Evolutionary conservation across 2,113 vertebrate genomes (phyloP).

Genomic region (Ptyas mucosa): DNA sequence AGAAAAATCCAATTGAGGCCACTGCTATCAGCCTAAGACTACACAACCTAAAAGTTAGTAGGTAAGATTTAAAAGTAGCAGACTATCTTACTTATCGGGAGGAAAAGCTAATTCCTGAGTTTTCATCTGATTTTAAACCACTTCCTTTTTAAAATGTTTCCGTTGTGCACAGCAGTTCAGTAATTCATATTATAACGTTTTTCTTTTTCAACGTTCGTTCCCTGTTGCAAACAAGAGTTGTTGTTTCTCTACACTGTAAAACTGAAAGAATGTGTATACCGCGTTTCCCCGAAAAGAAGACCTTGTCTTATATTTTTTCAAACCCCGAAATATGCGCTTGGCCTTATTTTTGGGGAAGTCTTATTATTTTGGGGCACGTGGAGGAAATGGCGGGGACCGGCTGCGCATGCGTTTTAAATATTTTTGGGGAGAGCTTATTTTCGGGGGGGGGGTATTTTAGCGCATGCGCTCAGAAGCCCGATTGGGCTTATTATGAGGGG

Average conservation of each 20-base stretch:
- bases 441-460: too few relatives aligned
- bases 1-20: not conserved
- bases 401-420: too few relatives aligned
- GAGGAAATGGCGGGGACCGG: too few relatives aligned
- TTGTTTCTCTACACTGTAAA: slow-evolving; percentile 21
- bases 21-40: not conserved
- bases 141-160: slow-evolving; percentile 47
- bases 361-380: too few relatives aligned
- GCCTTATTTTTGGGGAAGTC: too few relatives aligned
- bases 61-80: not conserved
- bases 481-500: too few relatives aligned
- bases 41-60: not conserved
- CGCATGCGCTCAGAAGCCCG: too few relatives aligned
- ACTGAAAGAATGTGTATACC: slow-evolving; percentile 20
- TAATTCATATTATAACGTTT: slow-evolving; percentile 55
- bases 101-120: slow-evolving; percentile 60
- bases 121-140: slow-evolving; percentile 58
- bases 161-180: slow-evolving; percentile 52
- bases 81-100: not conserved
- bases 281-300: too few relatives aligned
- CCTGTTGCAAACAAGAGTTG: slow-evolving; percentile 51
- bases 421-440: too few relatives aligned
- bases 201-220: slow-evolving; percentile 43
- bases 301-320: too few relatives aligned
- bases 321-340: too few relatives aligned